phyloP scores from a whole-genome alignment of 2,113 vertebrate species.

The Brachypodius melanocephalos region DNA sequence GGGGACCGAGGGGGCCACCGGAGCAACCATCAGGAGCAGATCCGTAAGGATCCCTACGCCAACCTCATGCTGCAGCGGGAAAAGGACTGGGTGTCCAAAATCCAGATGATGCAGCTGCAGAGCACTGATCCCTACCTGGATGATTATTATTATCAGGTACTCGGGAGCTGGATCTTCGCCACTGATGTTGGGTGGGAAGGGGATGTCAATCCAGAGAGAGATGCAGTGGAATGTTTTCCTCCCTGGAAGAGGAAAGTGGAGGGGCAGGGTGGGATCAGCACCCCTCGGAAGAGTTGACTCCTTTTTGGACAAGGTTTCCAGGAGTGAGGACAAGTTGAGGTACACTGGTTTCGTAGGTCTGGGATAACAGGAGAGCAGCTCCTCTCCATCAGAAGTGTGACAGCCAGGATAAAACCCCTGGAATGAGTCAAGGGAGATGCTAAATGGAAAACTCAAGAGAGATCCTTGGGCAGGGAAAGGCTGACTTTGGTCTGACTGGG shows the following conservation, averaged over 20 bases:
- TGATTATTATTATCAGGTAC: slow-evolving; percentile 94
- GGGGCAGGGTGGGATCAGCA: background rate
- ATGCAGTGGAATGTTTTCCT: background rate
- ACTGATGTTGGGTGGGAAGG: background rate
- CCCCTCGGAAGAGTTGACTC: background rate
- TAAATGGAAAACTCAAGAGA: background rate
- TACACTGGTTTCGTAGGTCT: accelerated
- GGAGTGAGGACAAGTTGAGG: background rate
- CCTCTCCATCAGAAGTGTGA: accelerated
- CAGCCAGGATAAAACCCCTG: background rate
- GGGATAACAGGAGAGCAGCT: background rate
- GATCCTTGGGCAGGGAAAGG: background rate
- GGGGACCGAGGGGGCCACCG: slow-evolving; percentile 80
- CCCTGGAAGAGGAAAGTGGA: background rate
- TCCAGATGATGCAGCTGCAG: slow-evolving; percentile 98
- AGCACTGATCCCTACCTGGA: slow-evolving; percentile 97
- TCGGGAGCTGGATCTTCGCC: no score
- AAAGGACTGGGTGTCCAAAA: slow-evolving; percentile 97
- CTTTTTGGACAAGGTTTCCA: background rate
- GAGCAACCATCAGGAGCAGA: slow-evolving; percentile 76
- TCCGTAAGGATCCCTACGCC: slow-evolving; percentile 88
- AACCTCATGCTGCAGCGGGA: slow-evolving; percentile 96
- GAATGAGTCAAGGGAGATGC: background rate
- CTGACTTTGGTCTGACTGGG: background rate
- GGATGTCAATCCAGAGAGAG: accelerated